Conservation (phyloP, 2,888 invertebrate species). For the Acleris holmiana region DNA sequence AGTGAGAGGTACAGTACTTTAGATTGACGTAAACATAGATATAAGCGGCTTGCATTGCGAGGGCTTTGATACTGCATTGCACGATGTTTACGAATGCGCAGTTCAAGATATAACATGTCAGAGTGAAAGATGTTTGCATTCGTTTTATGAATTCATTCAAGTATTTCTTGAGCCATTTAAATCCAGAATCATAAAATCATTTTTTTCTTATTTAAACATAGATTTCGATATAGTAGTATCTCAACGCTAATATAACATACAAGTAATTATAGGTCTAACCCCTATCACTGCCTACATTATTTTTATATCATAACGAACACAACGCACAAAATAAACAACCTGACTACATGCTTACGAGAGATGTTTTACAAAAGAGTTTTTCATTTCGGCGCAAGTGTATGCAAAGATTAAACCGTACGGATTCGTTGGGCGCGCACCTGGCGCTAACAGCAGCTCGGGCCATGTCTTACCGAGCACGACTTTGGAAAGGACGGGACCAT, state of each 20-base stretch:
- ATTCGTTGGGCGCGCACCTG: constrained; percentile 32
- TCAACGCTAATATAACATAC: no score
- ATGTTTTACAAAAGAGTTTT: constrained; percentile 32
- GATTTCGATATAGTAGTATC: no score
- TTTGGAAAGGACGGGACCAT: constrained; percentile 24
- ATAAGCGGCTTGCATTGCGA: neutral
- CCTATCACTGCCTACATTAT: neutral
- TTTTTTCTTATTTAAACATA: no score
- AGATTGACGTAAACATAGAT: constrained; percentile 7
- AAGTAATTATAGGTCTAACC: no score
- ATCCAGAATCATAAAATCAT: no score
- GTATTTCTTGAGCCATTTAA: no score
- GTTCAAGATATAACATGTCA: neutral
- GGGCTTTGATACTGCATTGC: neutral
- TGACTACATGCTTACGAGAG: constrained; percentile 4
- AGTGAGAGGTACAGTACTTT: neutral
- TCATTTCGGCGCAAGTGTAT: constrained; percentile 31
- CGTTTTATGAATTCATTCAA: no score
- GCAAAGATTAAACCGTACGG: constrained; percentile 33
- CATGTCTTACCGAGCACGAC: constrained; percentile 19
- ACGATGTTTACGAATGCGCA: constrained; percentile 1
- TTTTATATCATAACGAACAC: no score
- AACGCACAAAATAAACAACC: neutral
- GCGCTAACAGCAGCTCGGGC: constrained; percentile 21
- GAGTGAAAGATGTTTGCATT: no score